Evolutionary conservation across 2,888 invertebrate species (phyloP), one percentile per base, ranked within the genome.

Genomic region (Druceiella hillmani): DNA sequence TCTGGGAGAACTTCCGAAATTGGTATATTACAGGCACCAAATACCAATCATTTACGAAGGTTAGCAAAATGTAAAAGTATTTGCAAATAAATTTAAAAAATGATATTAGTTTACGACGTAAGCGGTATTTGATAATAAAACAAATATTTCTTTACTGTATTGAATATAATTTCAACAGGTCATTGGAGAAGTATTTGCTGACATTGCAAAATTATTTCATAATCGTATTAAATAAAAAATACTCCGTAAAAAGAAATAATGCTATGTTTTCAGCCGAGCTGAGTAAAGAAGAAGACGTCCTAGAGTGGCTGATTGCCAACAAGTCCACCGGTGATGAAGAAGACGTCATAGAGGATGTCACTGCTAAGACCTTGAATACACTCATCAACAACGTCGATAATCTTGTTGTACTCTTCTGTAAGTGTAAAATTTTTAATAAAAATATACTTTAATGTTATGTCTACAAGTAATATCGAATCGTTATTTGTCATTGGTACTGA

Each of bases 11-110:
- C 69, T 93, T 58, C 93, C 93, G 55, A 85, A 84, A 56, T 75
- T 93, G 53, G 91, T 93, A 48, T 93, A 93, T 74, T 93, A 93
- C 68, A 79, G 92, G 61, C 89, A 91, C 69, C 87, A 91, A 74
- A 91, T 89, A 62, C 93, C 93, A 50, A 87, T 93, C 61, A 88
- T 93, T 60, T 94, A 90, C 65, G 90, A 92, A 79, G 86, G 91
- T 91, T 71, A 45, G 64, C 5, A 7, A 28, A 28, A 11, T 7
- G 28, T 7, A n/a, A n/a, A n/a, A n/a, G n/a, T n/a, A n/a, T n/a
- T n/a, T n/a, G n/a, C n/a, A n/a, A n/a, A n/a, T n/a, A n/a, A n/a
- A 22, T 22, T 9, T 9, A 22, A n/a, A n/a, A 22, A 9, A n/a
- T n/a, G n/a, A n/a, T n/a, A n/a, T n/a, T n/a, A n/a, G n/a, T n/a